These are phyloP conservation scores for Perca flavescens DNA, from an alignment of 2,113 vertebrate genomes.

Conservation along the genomic window DNA sequence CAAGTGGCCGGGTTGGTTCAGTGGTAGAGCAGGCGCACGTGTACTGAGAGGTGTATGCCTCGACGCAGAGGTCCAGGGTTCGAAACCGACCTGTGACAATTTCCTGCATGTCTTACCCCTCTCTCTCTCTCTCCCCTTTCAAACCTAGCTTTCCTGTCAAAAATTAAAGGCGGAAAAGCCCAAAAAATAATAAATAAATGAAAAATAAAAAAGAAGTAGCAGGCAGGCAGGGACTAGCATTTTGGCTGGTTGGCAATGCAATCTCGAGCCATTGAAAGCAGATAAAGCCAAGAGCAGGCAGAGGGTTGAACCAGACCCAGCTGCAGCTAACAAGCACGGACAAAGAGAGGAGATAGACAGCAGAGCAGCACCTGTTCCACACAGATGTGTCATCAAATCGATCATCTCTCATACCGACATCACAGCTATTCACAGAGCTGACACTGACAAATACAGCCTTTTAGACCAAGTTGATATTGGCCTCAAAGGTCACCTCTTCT, in stretches of 20 bases:
- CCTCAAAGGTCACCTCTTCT: slow-evolving; percentile 53
- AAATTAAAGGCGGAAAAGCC: no score
- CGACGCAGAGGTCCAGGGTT: no score
- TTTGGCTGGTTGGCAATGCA: slow-evolving; percentile 41
- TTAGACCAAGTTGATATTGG: slow-evolving; percentile 46
- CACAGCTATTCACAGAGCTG: slow-evolving; percentile 62
- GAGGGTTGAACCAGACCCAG: slow-evolving; percentile 63
- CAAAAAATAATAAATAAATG: no score
- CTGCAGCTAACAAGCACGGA: slow-evolving; percentile 52
- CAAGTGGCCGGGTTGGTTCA: not conserved
- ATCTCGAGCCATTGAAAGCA: slow-evolving; percentile 62
- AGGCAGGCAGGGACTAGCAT: slow-evolving; percentile 30
- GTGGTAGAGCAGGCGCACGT: no score
- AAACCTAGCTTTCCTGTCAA: no score
- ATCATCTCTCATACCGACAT: slow-evolving; percentile 71
- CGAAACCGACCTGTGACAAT: no score
- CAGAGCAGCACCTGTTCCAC: slow-evolving; percentile 71
- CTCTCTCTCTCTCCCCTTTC: no score
- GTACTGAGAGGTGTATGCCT: no score
- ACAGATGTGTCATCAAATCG: slow-evolving; percentile 72
- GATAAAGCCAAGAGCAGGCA: slow-evolving; percentile 64
- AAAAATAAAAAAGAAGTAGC: slow-evolving; percentile 1
- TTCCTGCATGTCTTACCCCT: no score
- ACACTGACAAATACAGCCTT: slow-evolving; percentile 59
- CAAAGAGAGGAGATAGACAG: slow-evolving; percentile 43